phyloP scores from a whole-genome alignment of 1,140 invertebrate species.

The Panulirus ornatus region DNA sequence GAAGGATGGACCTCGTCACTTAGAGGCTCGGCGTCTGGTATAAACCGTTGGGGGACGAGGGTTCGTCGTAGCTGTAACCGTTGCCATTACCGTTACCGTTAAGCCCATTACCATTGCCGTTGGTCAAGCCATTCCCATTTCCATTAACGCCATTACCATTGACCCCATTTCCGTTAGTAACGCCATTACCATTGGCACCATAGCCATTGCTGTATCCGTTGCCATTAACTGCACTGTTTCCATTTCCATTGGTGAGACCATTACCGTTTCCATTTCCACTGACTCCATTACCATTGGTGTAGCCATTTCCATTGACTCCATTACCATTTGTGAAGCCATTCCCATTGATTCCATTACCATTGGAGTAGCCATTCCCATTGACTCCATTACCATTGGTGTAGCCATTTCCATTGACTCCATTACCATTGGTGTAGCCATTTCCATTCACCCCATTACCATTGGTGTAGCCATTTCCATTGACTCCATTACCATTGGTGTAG shows the following conservation, averaged over 20 bases:
- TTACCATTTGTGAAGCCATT: background rate
- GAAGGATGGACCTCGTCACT: no score
- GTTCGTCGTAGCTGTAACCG: no score
- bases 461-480: slow-evolving; percentile 15
- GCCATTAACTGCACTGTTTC: background rate
- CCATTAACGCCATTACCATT: no score
- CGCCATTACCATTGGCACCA: background rate
- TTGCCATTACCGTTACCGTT: background rate
- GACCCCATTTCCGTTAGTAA: background rate
- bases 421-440: no score
- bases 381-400: background rate
- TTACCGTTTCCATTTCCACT: background rate
- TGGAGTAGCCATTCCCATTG: background rate
- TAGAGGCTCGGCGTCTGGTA: no score
- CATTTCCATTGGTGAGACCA: background rate
- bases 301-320: background rate
- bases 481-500: background rate
- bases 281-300: background rate
- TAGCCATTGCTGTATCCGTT: background rate
- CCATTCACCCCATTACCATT: slow-evolving; percentile 9
- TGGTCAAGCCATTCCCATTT: no score
- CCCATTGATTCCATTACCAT: background rate
- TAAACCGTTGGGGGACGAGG: no score
- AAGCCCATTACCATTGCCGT: no score
- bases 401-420: slow-evolving; percentile 14